These are phyloP conservation scores for Darwinula stevensoni DNA, from an alignment of 2,888 invertebrate genomes.

Conservation along the genomic window DNA sequence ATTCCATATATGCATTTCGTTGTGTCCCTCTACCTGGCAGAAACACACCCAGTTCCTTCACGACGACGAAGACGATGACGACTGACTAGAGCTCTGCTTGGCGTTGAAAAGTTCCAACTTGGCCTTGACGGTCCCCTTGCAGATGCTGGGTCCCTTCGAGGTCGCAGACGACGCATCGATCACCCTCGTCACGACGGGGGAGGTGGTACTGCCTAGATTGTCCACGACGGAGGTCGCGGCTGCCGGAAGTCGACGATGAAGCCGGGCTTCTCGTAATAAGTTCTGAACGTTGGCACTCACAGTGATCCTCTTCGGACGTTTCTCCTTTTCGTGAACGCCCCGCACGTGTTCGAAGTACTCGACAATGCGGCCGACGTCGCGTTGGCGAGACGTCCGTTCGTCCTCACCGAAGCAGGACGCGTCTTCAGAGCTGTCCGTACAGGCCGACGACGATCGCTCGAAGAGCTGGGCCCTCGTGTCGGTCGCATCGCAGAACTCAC, in stretches of 20 bases:
- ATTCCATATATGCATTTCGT: too few species aligned
- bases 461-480: constrained; percentile 21
- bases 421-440: constrained; percentile 60
- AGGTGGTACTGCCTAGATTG: too few species aligned
- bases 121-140: neutral
- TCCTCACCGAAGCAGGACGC: neutral
- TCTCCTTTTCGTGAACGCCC: too few species aligned
- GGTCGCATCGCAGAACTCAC: neutral
- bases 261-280: neutral
- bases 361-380: neutral
- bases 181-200: too few species aligned
- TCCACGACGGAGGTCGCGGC: neutral
- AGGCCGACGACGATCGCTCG: constrained; percentile 44
- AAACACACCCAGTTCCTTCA: too few species aligned
- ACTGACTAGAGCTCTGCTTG: neutral
- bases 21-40: too few species aligned
- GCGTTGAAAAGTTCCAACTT: neutral
- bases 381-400: neutral
- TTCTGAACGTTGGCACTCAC: neutral
- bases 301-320: too few species aligned
- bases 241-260: neutral
- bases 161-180: too few species aligned
- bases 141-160: neutral
- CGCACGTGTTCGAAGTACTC: neutral
- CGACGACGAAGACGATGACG: too few species aligned